Evolutionary conservation across 2,113 vertebrate genomes (phyloP).

Genomic region (Brachirus orientalis): DNA sequence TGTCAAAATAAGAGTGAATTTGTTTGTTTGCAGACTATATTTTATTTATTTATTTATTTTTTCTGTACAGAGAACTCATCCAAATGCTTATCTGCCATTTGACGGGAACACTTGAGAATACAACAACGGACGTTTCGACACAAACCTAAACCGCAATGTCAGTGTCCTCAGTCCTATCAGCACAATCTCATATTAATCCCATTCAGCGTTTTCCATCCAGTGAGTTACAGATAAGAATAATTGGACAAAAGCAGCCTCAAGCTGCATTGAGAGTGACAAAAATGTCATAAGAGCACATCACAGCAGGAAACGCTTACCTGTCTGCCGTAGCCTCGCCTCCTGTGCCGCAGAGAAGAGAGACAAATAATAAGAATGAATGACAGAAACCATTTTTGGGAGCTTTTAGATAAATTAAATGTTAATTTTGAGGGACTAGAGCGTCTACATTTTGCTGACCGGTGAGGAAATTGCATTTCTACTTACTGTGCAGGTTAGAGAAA

Average conservation of each 20-base stretch:
- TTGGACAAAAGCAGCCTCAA: constrained; percentile 50
- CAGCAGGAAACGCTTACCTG: constrained; percentile 66
- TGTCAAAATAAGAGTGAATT: constrained; percentile 16
- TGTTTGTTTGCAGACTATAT: constrained; percentile 21
- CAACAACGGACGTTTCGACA: constrained; percentile 11
- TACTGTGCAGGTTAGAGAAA: constrained; percentile 62
- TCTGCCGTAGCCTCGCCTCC: constrained; percentile 68
- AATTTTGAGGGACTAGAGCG: constrained; percentile 15
- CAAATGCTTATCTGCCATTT: constrained; percentile 57
- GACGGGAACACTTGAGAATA: constrained; percentile 32
- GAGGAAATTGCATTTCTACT: constrained; percentile 63
- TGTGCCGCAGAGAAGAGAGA: constrained; percentile 51
- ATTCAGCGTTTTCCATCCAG: constrained; percentile 67
- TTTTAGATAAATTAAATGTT: constrained; percentile 51
- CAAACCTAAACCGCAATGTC: constrained; percentile 47
- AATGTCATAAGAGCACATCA: constrained; percentile 43
- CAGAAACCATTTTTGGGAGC: constrained; percentile 38
- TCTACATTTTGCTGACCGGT: constrained; percentile 66
- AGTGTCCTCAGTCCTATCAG: constrained; percentile 48
- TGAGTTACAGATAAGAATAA: constrained; percentile 67
- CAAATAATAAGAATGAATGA: constrained; percentile 64
- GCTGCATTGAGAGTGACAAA: constrained; percentile 43
- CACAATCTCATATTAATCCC: constrained; percentile 56
- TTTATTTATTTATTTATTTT: constrained; percentile 4
- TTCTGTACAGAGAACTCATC: too few relatives aligned